Evolutionary conservation across 2,113 vertebrate genomes (phyloP).

Genomic region (Rattus norvegicus): DNA sequence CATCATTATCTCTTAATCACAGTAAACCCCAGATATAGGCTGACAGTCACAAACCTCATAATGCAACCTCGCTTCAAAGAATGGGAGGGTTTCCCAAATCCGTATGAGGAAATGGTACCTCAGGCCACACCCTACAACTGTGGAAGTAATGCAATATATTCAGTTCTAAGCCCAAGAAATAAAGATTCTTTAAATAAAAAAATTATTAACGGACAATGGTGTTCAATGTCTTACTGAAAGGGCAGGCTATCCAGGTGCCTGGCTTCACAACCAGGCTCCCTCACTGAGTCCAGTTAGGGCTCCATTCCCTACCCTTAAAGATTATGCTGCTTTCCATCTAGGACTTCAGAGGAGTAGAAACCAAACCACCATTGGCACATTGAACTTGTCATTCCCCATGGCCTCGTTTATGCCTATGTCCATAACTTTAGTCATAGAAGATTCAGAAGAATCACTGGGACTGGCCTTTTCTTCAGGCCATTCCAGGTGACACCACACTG

Average conservation of each 20-base stretch:
- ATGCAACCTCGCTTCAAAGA: no score
- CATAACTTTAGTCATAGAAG: background rate
- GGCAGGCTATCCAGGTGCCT: background rate
- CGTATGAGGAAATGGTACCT: no score
- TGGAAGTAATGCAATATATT: no score
- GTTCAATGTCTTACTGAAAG: background rate
- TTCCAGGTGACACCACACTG: no score
- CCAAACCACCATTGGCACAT: accelerated
- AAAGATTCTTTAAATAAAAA: background rate
- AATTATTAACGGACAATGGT: background rate
- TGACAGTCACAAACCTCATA: no score
- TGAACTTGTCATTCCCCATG: accelerated
- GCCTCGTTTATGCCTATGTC: no score
- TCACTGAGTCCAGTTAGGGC: background rate
- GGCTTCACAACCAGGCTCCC: no score
- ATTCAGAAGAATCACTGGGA: background rate
- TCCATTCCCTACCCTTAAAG: background rate
- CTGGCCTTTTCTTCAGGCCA: background rate
- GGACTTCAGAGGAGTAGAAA: background rate
- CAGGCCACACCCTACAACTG: no score
- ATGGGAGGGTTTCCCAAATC: no score
- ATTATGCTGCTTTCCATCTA: background rate
- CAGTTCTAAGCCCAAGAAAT: background rate
- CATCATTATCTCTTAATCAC: no score
- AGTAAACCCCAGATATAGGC: no score